phyloP scores from a whole-genome alignment of 2,113 vertebrate genomes.

The Clupea harengus region DNA sequence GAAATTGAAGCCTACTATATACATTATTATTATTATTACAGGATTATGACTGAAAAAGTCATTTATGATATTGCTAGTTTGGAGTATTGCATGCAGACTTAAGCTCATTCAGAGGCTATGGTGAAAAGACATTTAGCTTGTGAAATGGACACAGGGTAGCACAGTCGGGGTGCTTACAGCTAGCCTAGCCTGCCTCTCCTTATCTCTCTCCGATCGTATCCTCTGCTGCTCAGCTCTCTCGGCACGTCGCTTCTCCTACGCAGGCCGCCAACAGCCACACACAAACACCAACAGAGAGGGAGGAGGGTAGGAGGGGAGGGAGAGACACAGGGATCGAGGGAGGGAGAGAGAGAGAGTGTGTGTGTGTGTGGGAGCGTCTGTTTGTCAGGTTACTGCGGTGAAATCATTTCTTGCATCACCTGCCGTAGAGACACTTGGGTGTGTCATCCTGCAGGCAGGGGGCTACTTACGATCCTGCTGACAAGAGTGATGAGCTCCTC shows the following conservation, averaged over 20 bases:
- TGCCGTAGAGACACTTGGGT: background rate
- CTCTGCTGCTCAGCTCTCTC: slow-evolving; percentile 78
- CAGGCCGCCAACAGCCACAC: slow-evolving; percentile 7
- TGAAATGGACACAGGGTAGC: background rate
- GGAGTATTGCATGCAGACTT: background rate
- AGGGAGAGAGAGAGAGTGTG: background rate
- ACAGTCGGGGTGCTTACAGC: slow-evolving; percentile 51
- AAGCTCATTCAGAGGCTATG: background rate
- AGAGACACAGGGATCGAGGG: background rate
- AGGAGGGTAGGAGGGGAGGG: background rate
- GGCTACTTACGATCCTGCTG: slow-evolving; percentile 79
- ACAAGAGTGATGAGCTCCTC: slow-evolving; percentile 86
- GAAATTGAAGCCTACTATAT: background rate
- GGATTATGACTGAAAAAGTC: background rate
- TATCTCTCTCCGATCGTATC: slow-evolving; percentile 70
- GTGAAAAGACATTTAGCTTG: background rate
- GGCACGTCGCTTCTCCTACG: slow-evolving; percentile 73
- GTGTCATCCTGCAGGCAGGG: background rate
- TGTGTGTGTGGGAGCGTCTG: background rate
- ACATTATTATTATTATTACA: background rate
- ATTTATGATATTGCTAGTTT: background rate
- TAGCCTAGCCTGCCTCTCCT: slow-evolving; percentile 73
- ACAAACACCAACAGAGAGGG: background rate
- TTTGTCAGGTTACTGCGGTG: background rate
- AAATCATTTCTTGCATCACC: background rate